Percentiles rank a stretch among this genome's conserved stretches.
phyloP scores from a whole-genome alignment of 2,113 vertebrate species.

The Noturus placidus region DNA sequence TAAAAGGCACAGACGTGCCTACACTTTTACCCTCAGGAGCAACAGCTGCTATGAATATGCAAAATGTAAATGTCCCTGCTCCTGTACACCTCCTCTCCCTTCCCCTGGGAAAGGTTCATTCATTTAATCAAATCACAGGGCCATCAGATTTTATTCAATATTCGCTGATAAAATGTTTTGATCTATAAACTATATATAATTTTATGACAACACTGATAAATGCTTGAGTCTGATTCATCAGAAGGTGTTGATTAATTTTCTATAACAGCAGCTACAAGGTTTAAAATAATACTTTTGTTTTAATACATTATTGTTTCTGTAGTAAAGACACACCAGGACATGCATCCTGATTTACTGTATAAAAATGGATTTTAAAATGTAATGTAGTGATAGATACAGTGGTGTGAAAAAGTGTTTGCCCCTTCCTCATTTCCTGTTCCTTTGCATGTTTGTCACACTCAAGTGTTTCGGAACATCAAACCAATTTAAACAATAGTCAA shows the following conservation, averaged over 20 bases:
- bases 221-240: background rate
- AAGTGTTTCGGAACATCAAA: too few species aligned
- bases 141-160: background rate
- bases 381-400: too few species aligned
- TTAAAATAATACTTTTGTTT: background rate
- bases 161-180: background rate
- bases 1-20: background rate
- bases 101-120: background rate
- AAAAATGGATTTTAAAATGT: too few species aligned
- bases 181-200: background rate
- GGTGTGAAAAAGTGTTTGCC: too few species aligned
- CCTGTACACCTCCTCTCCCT: background rate
- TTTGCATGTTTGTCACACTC: too few species aligned
- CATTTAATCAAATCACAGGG: background rate
- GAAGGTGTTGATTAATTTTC: background rate
- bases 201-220: background rate
- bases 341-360: too few species aligned
- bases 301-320: background rate
- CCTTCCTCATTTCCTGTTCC: too few species aligned
- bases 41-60: constrained; percentile 22
- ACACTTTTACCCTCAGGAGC: background rate
- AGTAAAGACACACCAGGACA: background rate
- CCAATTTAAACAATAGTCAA: too few species aligned
- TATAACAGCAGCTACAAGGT: background rate
- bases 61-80: constrained; percentile 6